phyloP scores from a whole-genome alignment of 2,888 invertebrate species.

The Aricia artaxerxes region DNA sequence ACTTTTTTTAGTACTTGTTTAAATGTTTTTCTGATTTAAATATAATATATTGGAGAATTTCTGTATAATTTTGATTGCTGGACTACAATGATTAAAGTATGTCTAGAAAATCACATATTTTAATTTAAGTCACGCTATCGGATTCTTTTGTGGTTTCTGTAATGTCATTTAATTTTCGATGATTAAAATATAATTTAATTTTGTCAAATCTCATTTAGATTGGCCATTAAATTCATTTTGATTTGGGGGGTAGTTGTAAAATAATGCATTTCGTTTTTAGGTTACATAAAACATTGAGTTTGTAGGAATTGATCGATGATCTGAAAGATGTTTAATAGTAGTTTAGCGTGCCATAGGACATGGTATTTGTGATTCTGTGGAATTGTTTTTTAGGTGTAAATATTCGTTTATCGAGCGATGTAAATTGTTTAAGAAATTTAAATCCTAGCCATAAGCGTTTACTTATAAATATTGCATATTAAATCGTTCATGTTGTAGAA shows the following conservation, averaged over 20 bases:
- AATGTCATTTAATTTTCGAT: too few species aligned
- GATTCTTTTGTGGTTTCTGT: too few species aligned
- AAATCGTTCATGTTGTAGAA: conserved; percentile 77
- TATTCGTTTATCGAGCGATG: conserved; percentile 63
- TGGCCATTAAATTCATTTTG: background rate
- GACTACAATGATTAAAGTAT: background rate
- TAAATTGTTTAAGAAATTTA: conserved; percentile 63
- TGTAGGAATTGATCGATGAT: conserved; percentile 51
- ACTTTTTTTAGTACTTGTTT: background rate
- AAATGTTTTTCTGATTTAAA: background rate
- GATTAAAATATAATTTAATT: too few species aligned
- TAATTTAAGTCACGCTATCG: too few species aligned
- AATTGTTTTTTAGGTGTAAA: conserved; percentile 66
- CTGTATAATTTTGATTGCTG: background rate
- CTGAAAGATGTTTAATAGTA: conserved; percentile 48
- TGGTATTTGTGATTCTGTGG: conserved; percentile 51
- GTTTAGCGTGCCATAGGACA: conserved; percentile 49
- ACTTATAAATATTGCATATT: conserved; percentile 66
- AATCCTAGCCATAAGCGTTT: conserved; percentile 67
- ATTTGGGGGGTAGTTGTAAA: conserved; percentile 27
- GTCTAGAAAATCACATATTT: too few species aligned
- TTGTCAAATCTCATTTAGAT: background rate
- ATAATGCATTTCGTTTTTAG: conserved; percentile 25
- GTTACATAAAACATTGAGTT: conserved; percentile 26
- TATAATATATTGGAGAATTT: too few species aligned